Base-by-base conservation (phyloP, 2,797 vertebrate genomes). In the Macropodus opercularis region DNA sequence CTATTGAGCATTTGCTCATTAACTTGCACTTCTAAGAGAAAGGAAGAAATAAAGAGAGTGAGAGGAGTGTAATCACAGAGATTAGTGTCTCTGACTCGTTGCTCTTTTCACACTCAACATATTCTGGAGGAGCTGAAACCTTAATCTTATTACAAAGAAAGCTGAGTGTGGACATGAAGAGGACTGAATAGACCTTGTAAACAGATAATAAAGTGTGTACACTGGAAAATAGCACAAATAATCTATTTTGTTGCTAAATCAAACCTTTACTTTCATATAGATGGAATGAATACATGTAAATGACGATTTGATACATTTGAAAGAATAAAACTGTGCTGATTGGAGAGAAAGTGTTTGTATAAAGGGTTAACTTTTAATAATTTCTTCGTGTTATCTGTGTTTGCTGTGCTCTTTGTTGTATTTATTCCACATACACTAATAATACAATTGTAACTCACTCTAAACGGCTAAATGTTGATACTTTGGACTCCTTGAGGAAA, bases 111-210 rank as follows among this genome's bases (percentile, higher is more conserved):
- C 59, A 10, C 56, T 59, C 84, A 79, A 83, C 85, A 83, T 82
- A 84, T 79, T 60, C 53, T 40, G 38, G 35, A 49, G 55, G 41
- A 83, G 70, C 63, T 86, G 77, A 90, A 74, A 77, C 77, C 35
- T 81, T 91, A 89, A 91, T 90, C 87, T 74, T 32, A 63, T 90
- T 90, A 81, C 23, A 48, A 53, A 53, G 21, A 36, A 58, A 44
- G 27, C 15, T 59, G 44, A 51, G 14, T n/a, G 17, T 51, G 29
- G 71, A 27, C 46, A 57, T 4, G 5, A 23, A 48, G 18, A 47
- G 29, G 46, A 42, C 5, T 42, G 35, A n/a, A n/a, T 8, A 19
- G n/a, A 43, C 7, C 32, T 49, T 11, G 18, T 41, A 0, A 47
- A 22, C 35, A 61, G 41, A 39, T n/a, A 18, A 50, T 15, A 26